phyloP scores from a whole-genome alignment of 2,888 invertebrate species.

The Tenthredo livida region DNA sequence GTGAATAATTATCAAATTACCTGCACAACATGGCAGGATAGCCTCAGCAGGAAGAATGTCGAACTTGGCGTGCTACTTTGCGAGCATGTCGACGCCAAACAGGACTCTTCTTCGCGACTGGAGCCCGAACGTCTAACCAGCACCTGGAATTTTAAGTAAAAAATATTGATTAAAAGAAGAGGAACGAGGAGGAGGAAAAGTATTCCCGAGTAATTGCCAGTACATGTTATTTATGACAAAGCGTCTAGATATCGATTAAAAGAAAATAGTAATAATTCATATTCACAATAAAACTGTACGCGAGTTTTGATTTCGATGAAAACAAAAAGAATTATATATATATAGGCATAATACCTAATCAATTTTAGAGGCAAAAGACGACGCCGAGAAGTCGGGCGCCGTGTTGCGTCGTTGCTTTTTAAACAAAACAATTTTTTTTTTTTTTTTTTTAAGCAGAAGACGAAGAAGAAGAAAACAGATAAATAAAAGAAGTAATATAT shows the following conservation, averaged over 20 bases:
- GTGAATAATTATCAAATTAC: slow-evolving; percentile 61
- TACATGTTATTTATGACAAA: not conserved
- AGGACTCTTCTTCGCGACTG: slow-evolving; percentile 68
- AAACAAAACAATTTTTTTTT: too few species aligned
- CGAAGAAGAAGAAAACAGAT: too few species aligned
- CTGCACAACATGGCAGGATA: slow-evolving; percentile 76
- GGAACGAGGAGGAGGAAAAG: not conserved
- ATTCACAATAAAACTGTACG: not conserved
- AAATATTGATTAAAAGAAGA: slow-evolving; percentile 22
- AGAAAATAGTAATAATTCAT: not conserved
- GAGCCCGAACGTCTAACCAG: slow-evolving; percentile 71
- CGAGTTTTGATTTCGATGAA: too few species aligned
- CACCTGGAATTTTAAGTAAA: slow-evolving; percentile 67
- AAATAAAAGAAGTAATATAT: too few species aligned
- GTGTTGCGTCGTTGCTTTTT: too few species aligned
- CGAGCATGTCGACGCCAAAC: slow-evolving; percentile 72
- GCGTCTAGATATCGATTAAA: not conserved
- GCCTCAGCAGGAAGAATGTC: slow-evolving; percentile 73
- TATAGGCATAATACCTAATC: too few species aligned
- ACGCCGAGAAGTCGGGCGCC: too few species aligned
- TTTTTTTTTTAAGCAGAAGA: too few species aligned
- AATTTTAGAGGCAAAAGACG: too few species aligned
- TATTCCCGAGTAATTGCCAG: not conserved
- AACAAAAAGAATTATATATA: too few species aligned
- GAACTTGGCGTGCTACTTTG: slow-evolving; percentile 72